Conservation (phyloP, 2,888 invertebrate genomes). For the Drosophila planitibia region DNA sequence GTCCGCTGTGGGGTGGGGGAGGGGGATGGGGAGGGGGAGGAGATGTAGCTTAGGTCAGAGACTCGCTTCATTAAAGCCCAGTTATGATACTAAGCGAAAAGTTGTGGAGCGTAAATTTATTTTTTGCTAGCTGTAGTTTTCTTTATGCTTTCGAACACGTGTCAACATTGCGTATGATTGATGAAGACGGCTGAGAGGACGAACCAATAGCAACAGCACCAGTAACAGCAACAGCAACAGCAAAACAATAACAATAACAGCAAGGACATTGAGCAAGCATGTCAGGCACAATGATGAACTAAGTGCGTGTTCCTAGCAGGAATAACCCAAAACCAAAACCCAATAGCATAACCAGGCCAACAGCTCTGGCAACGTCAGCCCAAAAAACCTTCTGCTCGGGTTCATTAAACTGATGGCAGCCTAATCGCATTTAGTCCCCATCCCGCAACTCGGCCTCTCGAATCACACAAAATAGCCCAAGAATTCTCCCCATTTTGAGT, state of each 20-base stretch:
- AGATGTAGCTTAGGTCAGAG: constrained; percentile 27
- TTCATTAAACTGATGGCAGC: constrained; percentile 65
- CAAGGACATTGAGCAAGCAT: constrained; percentile 54
- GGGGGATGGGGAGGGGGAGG: neutral
- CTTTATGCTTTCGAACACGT: constrained; percentile 60
- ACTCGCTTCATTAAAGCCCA: constrained; percentile 65
- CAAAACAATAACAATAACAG: constrained; percentile 40
- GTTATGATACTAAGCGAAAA: constrained; percentile 70
- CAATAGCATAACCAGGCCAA: neutral
- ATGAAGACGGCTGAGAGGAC: constrained; percentile 56
- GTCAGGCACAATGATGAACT: constrained; percentile 62
- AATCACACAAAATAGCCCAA: constrained; percentile 2
- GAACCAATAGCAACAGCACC: constrained; percentile 7
- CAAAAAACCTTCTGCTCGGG: constrained; percentile 59
- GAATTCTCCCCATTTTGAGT: constrained; percentile 3
- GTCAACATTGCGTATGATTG: constrained; percentile 79
- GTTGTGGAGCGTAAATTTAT: constrained; percentile 54
- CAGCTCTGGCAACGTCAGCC: constrained; percentile 30
- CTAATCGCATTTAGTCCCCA: constrained; percentile 47
- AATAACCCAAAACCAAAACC: constrained; percentile 1
- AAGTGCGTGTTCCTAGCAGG: constrained; percentile 43
- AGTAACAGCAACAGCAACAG: neutral
- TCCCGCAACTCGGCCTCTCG: no score
- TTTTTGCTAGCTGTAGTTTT: constrained; percentile 38
- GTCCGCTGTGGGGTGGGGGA: neutral